Base-by-base conservation (phyloP, 2,888 invertebrate genomes). In the Tachina grossa region DNA sequence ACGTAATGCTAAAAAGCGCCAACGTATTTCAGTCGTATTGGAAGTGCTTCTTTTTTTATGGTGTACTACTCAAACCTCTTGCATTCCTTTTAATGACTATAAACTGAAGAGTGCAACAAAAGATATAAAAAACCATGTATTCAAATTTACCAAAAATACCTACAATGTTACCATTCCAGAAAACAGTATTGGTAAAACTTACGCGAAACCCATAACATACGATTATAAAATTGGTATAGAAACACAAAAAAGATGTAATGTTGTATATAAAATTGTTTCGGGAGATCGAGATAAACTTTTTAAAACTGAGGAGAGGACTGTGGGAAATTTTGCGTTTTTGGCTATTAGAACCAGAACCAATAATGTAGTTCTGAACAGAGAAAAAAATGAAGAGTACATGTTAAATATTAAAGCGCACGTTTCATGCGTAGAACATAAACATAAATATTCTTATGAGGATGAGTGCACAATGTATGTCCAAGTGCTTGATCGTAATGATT, bases 311-410 rank as follows among this genome's bases (percentile, higher is more conserved):
- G 96, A 97, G 89, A 94, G 96, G 84, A 93, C 95, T 84, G 96
- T 99, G 75, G 99, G 99, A 53, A 98, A 99, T 93, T 98, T 98
- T 93, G 97, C 97, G 92, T 99, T 99, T 93, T 94, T 99, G 76
- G 94, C 96, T 77, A 95, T 99, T 84, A 95, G 98, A 89, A 98
- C 97, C 87, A 95, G 97, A 91, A 97, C 98, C 83, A 97, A 97
- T 59, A 95, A 96, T 87, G 96, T 97, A 89, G 97, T 98, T 87
- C 94, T 99, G 84, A 99, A 99, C 93, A 95, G 99, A 86, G 99
- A 99, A 93, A 95, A 98, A 76, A 96, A 96, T 88, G 97, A 97
- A 90, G 94, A 94, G 83, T 98, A 98, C 93, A 94, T 95, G 72
- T 94, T 98, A 55, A 95, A 95, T 89, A 95, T 99, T 87, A 95